These are phyloP conservation scores for Penaeus vannamei DNA, from an alignment of 1,140 invertebrate species.

Conservation along the genomic window DNA sequence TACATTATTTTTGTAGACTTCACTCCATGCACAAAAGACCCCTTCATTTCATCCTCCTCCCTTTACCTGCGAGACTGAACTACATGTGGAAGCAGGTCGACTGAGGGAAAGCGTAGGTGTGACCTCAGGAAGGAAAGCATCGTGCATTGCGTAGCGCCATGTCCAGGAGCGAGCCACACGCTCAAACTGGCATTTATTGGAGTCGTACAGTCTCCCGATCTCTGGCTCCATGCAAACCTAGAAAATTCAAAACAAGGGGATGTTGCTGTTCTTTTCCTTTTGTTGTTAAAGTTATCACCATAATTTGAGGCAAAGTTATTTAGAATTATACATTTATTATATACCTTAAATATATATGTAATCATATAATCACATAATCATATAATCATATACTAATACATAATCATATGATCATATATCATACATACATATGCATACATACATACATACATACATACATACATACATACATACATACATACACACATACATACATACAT, in stretches of 20 bases:
- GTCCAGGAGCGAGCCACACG: conserved; percentile 89
- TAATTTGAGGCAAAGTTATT: background rate
- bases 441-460: background rate
- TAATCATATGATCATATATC: background rate
- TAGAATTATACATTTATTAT: background rate
- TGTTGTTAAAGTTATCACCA: background rate
- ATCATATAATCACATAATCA: background rate
- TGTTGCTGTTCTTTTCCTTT: background rate
- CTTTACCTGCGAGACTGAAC: conserved; percentile 30
- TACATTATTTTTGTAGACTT: too few relatives aligned
- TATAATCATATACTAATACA: background rate
- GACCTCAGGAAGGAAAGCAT: conserved; percentile 75
- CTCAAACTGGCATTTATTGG: conserved; percentile 84
- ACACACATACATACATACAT: too few relatives aligned
- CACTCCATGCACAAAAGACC: too few relatives aligned
- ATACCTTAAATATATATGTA: background rate
- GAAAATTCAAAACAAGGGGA: conserved; percentile 38
- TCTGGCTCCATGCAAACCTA: conserved; percentile 93
- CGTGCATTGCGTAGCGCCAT: conserved; percentile 93
- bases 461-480: too few relatives aligned
- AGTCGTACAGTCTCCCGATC: conserved; percentile 85
- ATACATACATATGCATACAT: background rate
- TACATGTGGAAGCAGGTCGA: background rate
- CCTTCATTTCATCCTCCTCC: background rate
- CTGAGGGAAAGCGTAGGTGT: background rate